Base-by-base conservation (phyloP, 2,888 invertebrate genomes). In the Catocala fraxini region DNA sequence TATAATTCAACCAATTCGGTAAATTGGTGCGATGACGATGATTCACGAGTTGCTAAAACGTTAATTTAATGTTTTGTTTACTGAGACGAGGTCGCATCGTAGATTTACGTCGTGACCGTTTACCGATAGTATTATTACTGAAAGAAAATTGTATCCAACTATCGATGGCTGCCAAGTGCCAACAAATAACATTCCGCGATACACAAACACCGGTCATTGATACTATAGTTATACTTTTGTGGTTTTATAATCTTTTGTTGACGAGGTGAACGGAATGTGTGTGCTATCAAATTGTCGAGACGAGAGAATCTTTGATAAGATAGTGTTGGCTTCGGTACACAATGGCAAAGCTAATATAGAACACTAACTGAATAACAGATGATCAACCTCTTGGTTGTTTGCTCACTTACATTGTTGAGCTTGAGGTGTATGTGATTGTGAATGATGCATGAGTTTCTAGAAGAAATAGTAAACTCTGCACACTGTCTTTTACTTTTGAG, bases 241-340 rank as follows among this genome's bases (percentile, higher is more conserved):
- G 49, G 7, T 34, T 45, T 13, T 54, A 54, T 11, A 46, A 47
- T 47, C 35, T 46, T 46, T 58, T 57, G 55, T 68, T 43, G 51
- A 39, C 5, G 56, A 76, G 79, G 71, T 76, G 69, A 76, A 79
- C 62, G 63, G 35, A 62, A 68, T 47, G 51, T 56, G 56, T 58
- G 35, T 53, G 42, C 49, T 75, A 75, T 75, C 56, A 65, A 52
- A 52, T 47, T 57, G 77, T 62, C 52, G 70, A 66, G 57, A 62
- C 77, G 51, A 64, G 73, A 65, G 59, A 62, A 62, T 59, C 51
- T 58, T 12, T 64, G 80, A 79, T 80, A 78, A 80, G 81, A 77
- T 80, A 71, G 54, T 52, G 63, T 49, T 48, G 49, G 46, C 15
- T 13, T 13, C 9, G 35, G 57, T 56, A 75, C 64, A 75, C 75